Percentiles rank a stretch among this genome's conserved stretches.
Conservation (phyloP, 2,888 invertebrate genomes). For the Lumbricus terrestris region DNA sequence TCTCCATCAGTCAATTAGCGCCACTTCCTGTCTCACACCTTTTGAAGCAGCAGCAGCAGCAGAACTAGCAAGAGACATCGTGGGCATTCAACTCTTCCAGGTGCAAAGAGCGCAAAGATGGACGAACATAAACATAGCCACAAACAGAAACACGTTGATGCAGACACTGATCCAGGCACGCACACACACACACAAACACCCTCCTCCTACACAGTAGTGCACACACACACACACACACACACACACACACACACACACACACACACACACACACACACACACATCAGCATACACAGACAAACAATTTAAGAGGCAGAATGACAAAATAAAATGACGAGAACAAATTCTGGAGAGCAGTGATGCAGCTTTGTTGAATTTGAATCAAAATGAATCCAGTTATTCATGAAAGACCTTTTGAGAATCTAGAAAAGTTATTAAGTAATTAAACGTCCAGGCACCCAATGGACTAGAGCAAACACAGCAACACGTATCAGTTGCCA, state of each 20-base stretch:
- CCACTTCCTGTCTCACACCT: background rate
- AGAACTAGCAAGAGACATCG: background rate
- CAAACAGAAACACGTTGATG: background rate
- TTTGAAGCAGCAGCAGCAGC: background rate
- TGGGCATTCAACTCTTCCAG: background rate
- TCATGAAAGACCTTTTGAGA: background rate
- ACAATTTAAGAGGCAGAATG: too few species aligned
- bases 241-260: too few species aligned
- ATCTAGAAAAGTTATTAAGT: background rate
- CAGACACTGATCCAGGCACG: background rate
- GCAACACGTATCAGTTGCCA: background rate
- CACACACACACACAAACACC: background rate
- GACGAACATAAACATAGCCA: background rate
- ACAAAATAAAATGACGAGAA: too few species aligned
- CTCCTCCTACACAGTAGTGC: too few species aligned
- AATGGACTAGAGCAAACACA: background rate
- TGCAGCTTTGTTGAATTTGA: background rate
- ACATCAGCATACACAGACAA: too few species aligned
- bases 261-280: too few species aligned
- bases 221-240: too few species aligned
- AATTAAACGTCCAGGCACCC: background rate
- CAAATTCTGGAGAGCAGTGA: background rate
- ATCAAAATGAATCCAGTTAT: background rate
- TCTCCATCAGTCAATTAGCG: slow-evolving; percentile 3
- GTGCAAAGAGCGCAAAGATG: background rate